These are phyloP conservation scores for Bradypodion pumilum DNA, from an alignment of 2,797 vertebrate genomes.

Conservation along the genomic window DNA sequence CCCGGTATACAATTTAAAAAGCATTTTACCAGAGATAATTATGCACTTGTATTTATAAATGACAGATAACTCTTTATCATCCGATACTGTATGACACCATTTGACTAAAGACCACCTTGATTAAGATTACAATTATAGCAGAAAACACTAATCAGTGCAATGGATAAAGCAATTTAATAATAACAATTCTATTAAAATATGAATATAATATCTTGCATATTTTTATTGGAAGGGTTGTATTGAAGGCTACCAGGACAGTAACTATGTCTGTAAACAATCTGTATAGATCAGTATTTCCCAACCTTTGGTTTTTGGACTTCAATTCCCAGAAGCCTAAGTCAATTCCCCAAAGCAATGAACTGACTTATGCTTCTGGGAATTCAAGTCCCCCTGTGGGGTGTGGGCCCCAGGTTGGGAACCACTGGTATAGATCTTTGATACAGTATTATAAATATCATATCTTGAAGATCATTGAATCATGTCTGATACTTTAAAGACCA, in stretches of 20 bases:
- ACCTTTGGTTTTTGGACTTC: too few relatives aligned
- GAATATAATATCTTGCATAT: neutral
- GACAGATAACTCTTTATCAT: neutral
- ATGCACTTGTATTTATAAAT: neutral
- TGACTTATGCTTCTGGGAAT: too few relatives aligned
- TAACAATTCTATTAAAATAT: constrained; percentile 3
- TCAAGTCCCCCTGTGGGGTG: too few relatives aligned
- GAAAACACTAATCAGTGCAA: constrained; percentile 8
- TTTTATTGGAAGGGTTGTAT: neutral
- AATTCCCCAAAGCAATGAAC: too few relatives aligned
- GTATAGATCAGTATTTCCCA: too few relatives aligned
- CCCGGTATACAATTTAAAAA: neutral
- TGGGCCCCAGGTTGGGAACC: too few relatives aligned
- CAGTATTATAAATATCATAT: neutral
- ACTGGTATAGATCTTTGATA: too few relatives aligned
- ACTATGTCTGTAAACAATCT: neutral
- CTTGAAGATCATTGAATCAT: neutral
- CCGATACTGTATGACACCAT: neutral
- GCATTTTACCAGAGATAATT: constrained; percentile 11
- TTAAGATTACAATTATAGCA: constrained; percentile 2
- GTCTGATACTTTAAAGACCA: neutral
- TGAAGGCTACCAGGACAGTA: neutral
- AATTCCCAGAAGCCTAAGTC: too few relatives aligned
- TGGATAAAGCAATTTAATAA: constrained; percentile 20
- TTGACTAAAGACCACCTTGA: constrained; percentile 14